Evolutionary conservation across 2,113 vertebrate species (phyloP), one percentile per base, ranked within the genome.

Genomic region (Parus major): DNA sequence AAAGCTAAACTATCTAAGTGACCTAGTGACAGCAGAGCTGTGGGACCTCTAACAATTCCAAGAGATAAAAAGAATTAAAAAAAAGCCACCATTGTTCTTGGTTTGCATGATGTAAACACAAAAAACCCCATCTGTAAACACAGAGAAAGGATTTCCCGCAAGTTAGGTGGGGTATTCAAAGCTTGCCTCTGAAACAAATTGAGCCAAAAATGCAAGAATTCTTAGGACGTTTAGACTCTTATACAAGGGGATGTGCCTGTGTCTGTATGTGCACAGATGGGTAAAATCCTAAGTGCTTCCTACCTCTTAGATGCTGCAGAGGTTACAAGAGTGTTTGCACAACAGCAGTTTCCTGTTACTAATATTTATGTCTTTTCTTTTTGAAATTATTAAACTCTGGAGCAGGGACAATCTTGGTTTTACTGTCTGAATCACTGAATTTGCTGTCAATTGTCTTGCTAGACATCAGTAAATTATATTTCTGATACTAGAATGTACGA

Each of bases 101-200:
- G 76, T 39, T 88, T 59, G 47, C 42, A 71, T 27, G 44, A 91
- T 84, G 29, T 96, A 95, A 95, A 96, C 91, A 95, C 41, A 56
- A 69, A 76, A 75, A 55, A 33, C 7, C 42, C 27, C 47, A 28
- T 66, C 87, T 93, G 56, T 94, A 95, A 97, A 97, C 92, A 95
- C 71, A 70, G 71, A 55, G 72, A 96, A 88, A 97, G 95, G 92
- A 95, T 93, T 95, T 95, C 88, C 92, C 79, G 49, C 59, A 71
- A 68, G 39, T 52, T 95, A 94, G 87, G 75, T 88, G 94, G 93
- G 33, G 91, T 94, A 59, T 66, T 94, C 79, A 96, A 86, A 81
- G 64, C 28, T 52, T 75, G 25, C 33, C 41, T 73, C 49, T 83
- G 60, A 88, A 95, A 77, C 25, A 78, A 66, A 78, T 17, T 11